Evolutionary conservation across 2,888 invertebrate genomes (phyloP), one percentile per base, ranked within the genome.

Genomic region (Heliconius sara): DNA sequence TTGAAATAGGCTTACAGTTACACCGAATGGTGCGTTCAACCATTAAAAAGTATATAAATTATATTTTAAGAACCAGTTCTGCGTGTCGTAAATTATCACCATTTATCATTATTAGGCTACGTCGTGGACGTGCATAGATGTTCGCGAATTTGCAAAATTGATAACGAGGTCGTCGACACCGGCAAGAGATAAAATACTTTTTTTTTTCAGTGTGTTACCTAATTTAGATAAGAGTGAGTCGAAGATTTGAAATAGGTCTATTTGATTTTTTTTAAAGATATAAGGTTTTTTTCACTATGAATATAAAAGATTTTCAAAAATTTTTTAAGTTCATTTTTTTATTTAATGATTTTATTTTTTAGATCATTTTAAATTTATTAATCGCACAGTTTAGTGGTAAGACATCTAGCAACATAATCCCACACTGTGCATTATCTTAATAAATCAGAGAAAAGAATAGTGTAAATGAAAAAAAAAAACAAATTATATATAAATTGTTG

Each of bases 151-250:
- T 86, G 88, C 88, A 86, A 88, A 91, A 88, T 84, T 89, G 93
- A 93, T 94, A 94, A 93, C 87, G 85, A 87, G 93, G 90, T 92
- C 93, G 85, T 91, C 91, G 93, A 94, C 92, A 86, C 84, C 81
- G 79, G 74, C 80, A 78, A 81, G 84, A 83, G 91, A 91, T 93
- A 92, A 91, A 90, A 78, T 75, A 67, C 73, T 78, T 80, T 77
- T 78, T 80, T 73, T 80, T 76, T 84, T 85, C 39, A 43, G 57
- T 57, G 85, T 30, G 30, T 43, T 74, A 74, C 52, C 65, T 57
- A 76, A 76, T 39, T 73, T 25, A 60, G 73, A 73, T 73, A 73
- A 60, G 60, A 57, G n/a, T 34, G 25, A 60, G 57, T 34, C 22
- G 6, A 39, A 73, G 73, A 60, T 73, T 73, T 22, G 9, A 30